Percentiles rank a stretch among this genome's conserved stretches.
These are phyloP conservation scores for Papilio polytes DNA, from an alignment of 1,140 invertebrate species.

Conservation along the genomic window DNA sequence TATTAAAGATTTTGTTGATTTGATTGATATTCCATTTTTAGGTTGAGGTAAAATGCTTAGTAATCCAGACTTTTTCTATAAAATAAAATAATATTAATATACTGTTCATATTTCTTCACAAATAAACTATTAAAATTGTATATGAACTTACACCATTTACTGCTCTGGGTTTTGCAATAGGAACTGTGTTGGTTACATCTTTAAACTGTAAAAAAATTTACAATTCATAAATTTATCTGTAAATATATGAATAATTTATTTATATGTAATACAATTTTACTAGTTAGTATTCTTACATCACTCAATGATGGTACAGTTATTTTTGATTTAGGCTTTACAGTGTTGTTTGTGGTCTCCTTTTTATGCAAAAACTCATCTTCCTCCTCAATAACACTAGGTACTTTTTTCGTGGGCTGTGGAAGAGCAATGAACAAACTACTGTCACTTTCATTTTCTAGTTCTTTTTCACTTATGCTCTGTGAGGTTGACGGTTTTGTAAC, in stretches of 20 bases:
- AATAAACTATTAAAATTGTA: slow-evolving; percentile 31
- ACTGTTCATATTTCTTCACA: background rate
- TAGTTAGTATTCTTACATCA: slow-evolving; percentile 62
- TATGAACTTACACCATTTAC: slow-evolving; percentile 62
- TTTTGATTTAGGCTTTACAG: slow-evolving; percentile 70
- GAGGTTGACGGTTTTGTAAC: slow-evolving; percentile 37
- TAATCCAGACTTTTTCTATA: slow-evolving; percentile 80
- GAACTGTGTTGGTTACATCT: slow-evolving; percentile 80
- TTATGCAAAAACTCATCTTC: slow-evolving; percentile 86
- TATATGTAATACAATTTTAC: background rate
- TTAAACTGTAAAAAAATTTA: slow-evolving; percentile 76
- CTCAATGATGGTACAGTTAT: slow-evolving; percentile 73
- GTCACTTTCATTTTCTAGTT: slow-evolving; percentile 36
- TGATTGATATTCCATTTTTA: slow-evolving; percentile 63
- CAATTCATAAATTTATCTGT: slow-evolving; percentile 27
- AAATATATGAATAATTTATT: background rate
- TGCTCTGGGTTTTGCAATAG: slow-evolving; percentile 68
- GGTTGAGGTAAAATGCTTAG: slow-evolving; percentile 84
- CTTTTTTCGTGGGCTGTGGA: slow-evolving; percentile 64
- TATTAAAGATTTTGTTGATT: slow-evolving; percentile 64
- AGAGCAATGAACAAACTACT: slow-evolving; percentile 68
- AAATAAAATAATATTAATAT: slow-evolving; percentile 47
- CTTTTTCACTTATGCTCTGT: slow-evolving; percentile 4
- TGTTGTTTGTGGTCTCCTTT: slow-evolving; percentile 70
- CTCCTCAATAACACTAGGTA: slow-evolving; percentile 73